A percentile compares a stretch with the other conserved stretches of the same genome.
Conservation (phyloP, 2,888 invertebrate species). For the Cheilosia soror region DNA sequence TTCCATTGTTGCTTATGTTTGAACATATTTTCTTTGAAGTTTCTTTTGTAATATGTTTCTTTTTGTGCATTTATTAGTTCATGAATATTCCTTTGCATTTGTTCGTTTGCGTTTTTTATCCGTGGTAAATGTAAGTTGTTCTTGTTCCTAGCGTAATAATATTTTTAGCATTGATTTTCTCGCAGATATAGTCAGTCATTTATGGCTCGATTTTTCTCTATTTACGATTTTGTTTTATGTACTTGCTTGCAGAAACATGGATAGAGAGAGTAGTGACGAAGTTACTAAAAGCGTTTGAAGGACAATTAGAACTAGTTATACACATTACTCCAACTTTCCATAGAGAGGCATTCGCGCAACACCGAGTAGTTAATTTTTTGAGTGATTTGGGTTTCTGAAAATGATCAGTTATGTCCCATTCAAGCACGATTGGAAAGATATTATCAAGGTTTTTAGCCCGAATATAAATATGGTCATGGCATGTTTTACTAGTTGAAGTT, state of each 20-base stretch:
- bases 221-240: background rate
- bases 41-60: constrained; percentile 1
- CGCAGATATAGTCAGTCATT: constrained; percentile 3
- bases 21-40: background rate
- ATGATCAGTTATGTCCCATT: background rate
- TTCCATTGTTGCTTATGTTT: constrained; percentile 10
- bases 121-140: constrained; percentile 1
- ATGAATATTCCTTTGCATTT: constrained; percentile 2
- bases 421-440: background rate
- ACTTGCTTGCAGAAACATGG: background rate
- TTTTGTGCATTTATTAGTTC: background rate
- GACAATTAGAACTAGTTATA: background rate
- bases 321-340: background rate
- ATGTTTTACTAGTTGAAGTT: background rate
- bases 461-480: constrained; percentile 18
- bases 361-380: background rate
- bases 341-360: background rate
- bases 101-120: background rate
- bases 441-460: background rate
- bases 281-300: background rate
- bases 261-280: background rate
- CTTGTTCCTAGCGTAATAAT: background rate
- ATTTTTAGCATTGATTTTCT: background rate
- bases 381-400: background rate
- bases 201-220: background rate